A percentile compares a stretch with the other conserved stretches of the same genome.
These are phyloP conservation scores for Lagorchestes hirsutus DNA, from an alignment of 2,797 vertebrate genomes.

Conservation along the genomic window DNA sequence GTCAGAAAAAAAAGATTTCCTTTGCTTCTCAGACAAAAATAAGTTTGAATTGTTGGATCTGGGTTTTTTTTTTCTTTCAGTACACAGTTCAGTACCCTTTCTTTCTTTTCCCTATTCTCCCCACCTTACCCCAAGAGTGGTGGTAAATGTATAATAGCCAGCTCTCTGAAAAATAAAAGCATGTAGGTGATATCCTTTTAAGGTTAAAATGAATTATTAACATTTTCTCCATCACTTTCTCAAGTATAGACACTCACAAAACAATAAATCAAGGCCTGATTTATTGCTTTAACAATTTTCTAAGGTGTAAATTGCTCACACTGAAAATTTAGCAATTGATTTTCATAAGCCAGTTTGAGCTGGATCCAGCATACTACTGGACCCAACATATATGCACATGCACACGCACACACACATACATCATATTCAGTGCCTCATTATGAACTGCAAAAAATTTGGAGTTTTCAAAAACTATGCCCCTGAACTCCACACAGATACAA, in stretches of 20 bases:
- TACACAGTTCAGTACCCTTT: background rate
- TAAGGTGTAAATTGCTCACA: background rate
- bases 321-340: background rate
- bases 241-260: background rate
- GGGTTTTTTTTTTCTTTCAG: background rate
- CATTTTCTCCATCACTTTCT: background rate
- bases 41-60: background rate
- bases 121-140: background rate
- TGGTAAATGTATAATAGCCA: background rate
- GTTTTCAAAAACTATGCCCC: too few species aligned
- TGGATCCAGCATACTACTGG: background rate
- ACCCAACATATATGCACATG: too few species aligned
- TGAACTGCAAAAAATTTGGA: too few species aligned
- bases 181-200: background rate
- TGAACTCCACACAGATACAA: background rate
- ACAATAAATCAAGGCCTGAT: background rate
- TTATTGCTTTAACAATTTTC: background rate
- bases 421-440: too few species aligned
- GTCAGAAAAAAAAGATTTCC: background rate
- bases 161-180: background rate
- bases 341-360: background rate
- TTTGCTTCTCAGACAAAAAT: background rate
- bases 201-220: background rate
- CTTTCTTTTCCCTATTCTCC: background rate
- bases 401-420: too few species aligned